A percentile compares a stretch with the other conserved stretches of the same genome.
phyloP scores from a whole-genome alignment of 1,140 invertebrate species.

The Trichonephila clavata region DNA sequence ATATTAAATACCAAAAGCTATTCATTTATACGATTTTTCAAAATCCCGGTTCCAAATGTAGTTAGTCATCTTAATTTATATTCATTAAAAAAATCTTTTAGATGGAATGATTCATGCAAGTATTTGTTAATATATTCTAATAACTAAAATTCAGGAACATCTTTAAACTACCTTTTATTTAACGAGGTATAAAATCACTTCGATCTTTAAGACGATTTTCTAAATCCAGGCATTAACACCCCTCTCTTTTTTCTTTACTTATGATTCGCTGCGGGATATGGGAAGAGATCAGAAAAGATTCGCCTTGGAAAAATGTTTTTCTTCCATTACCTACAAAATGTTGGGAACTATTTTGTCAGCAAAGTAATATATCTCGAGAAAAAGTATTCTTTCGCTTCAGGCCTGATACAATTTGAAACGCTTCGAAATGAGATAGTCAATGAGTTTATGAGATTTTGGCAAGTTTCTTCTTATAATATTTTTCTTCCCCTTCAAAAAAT shows the following conservation, averaged over 20 bases:
- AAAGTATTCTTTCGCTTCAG: not conserved
- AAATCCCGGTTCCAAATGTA: no score
- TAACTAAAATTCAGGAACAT: no score
- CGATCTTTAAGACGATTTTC: not conserved
- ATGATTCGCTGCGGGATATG: not conserved
- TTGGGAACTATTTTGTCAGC: not conserved
- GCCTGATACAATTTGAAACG: not conserved
- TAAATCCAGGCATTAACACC: not conserved
- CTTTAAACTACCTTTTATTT: not conserved
- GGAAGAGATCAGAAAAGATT: not conserved
- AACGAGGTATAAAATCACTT: not conserved
- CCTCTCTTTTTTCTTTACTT: not conserved
- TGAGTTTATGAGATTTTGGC: not conserved
- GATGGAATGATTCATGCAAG: no score
- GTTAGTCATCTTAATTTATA: no score
- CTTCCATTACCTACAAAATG: not conserved
- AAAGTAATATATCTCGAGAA: not conserved
- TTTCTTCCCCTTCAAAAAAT: not conserved
- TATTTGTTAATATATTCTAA: no score
- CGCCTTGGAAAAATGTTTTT: not conserved
- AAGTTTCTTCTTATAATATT: not conserved
- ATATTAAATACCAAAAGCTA: no score
- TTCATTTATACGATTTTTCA: no score
- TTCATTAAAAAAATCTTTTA: no score
- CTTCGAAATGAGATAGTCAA: slow-evolving; percentile 8